A percentile compares a stretch with the other conserved stretches of the same genome.
These are phyloP conservation scores for Achlya flavicornis DNA, from an alignment of 2,888 invertebrate genomes.

Conservation along the genomic window DNA sequence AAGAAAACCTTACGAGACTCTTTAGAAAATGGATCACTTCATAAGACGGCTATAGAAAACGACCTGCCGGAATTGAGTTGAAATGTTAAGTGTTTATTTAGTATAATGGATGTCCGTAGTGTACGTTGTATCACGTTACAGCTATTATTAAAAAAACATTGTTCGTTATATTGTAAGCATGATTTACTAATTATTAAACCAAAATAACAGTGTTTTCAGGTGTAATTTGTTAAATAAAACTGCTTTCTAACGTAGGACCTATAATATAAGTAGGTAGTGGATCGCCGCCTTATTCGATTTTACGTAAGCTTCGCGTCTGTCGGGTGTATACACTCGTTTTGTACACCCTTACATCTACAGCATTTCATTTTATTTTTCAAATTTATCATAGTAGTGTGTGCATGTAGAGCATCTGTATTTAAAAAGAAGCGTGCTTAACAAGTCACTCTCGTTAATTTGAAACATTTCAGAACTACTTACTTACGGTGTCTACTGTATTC, in stretches of 20 bases:
- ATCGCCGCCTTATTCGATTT: no score
- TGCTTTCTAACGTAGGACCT: no score
- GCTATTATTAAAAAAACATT: background rate
- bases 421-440: constrained; percentile 29
- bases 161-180: no score
- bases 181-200: background rate
- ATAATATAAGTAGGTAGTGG: no score
- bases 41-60: constrained; percentile 31
- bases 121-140: constrained; percentile 19
- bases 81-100: constrained; percentile 7
- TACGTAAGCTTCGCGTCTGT: no score
- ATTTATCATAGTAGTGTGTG: constrained; percentile 12
- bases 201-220: no score
- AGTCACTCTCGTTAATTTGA: constrained; percentile 27
- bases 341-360: no score
- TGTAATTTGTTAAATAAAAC: no score
- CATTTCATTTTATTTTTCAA: no score
- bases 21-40: constrained; percentile 36
- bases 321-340: no score
- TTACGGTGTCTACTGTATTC: no score
- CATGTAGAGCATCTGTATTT: constrained; percentile 14
- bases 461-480: constrained; percentile 24
- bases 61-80: constrained; percentile 12
- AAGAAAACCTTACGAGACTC: constrained; percentile 37
- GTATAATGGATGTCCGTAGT: background rate